A percentile compares a stretch with the other conserved stretches of the same genome.
These are phyloP conservation scores for Sylvia borin DNA, from an alignment of 2,797 vertebrate species.

Conservation along the genomic window DNA sequence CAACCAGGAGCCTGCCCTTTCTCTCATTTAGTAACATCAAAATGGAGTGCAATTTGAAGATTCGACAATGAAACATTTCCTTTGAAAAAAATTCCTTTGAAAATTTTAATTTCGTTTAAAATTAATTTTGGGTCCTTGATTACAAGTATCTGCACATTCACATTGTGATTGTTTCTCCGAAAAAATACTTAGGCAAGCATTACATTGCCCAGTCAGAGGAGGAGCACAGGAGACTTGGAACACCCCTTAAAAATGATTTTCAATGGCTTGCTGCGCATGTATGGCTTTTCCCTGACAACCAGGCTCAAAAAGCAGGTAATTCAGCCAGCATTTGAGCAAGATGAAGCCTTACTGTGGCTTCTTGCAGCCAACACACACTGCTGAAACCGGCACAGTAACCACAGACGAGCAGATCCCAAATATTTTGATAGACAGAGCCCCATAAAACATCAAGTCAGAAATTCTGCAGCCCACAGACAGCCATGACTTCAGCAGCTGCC, in stretches of 20 bases:
- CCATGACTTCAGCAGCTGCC: constrained; percentile 4
- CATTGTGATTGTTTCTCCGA: neutral
- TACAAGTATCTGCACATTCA: neutral
- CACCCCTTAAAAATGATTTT: neutral
- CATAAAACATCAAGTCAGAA: constrained; percentile 27
- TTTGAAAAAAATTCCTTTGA: constrained; percentile 9
- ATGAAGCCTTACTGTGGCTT: neutral
- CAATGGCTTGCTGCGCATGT: neutral
- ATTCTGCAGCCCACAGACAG: neutral
- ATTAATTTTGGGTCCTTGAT: neutral
- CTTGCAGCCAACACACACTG: neutral
- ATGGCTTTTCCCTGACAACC: neutral
- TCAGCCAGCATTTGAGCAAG: neutral
- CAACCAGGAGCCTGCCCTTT: neutral
- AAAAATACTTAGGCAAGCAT: neutral
- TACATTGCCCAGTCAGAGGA: neutral
- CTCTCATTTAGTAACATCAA: neutral
- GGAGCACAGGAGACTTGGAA: neutral
- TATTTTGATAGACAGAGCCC: constrained; percentile 54
- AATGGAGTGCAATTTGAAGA: neutral
- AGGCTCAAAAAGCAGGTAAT: neutral
- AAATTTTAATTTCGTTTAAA: neutral
- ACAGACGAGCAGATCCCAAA: constrained; percentile 27
- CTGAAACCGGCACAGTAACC: neutral
- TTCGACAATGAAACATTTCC: neutral